Base-by-base conservation (phyloP, 2,888 invertebrate genomes). In the Caenorhabditis sinica region DNA sequence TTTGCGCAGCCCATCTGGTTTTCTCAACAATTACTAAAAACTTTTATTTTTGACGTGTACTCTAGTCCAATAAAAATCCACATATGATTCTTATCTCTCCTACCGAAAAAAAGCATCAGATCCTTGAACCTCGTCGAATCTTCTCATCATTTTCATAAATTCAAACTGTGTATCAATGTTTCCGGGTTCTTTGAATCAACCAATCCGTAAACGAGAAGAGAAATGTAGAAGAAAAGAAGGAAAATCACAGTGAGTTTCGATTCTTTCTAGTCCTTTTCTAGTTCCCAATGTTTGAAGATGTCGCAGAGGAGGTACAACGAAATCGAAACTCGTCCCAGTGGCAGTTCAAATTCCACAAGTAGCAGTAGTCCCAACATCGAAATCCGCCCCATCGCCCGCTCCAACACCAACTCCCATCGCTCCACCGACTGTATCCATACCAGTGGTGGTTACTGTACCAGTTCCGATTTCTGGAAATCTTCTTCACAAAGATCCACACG, bases 161-260 rank as follows among this genome's bases (percentile, higher is more conserved):
- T 53, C 20, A 53, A 23, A n/a, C 23, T 4, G 25, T 53, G 2
- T 11, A 53, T 17, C 9, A 53, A 53, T 56, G 56, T 4, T 28
- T 25, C 23, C 25, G 15, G 25, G 13, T 13, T 56, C 56, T 15
- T 25, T 6, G 25, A 56, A 56, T 13, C 25, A 28, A 2, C 56
- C 56, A 56, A 28, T 28, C 13, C 56, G 56, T 56, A 25, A 28
- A 56, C 25, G 15, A 25, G 56, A 56, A 23, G 56, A 56, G 28
- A 56, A 56, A 56, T 8, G 56, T 28, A 56, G 56, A 56, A 25
- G 56, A 56, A 56, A 15, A 1, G 56, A 56, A 28, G 56, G 56
- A 56, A 56, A 56, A 56, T 56, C 56, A 28, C 56, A 56, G 56
- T 56, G 15, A 25, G 56, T 56, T 53, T 53, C 28, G 13, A n/a